These are phyloP conservation scores for Smutsia gigantea DNA, from an alignment of 2,797 vertebrate genomes.

Conservation along the genomic window DNA sequence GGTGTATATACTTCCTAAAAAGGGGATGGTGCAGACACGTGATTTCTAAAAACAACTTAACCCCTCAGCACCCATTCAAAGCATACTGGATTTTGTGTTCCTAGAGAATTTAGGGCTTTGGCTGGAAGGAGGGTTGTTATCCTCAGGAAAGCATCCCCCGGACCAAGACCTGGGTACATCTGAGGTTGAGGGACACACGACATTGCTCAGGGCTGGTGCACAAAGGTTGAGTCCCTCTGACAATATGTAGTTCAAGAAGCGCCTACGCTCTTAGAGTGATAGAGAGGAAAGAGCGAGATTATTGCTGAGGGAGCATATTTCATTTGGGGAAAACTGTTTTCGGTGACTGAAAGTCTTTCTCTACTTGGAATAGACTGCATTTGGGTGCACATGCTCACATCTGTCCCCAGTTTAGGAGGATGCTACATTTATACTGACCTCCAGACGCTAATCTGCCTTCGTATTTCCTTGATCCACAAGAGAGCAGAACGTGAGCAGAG, in stretches of 20 bases:
- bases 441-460: not conserved
- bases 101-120: not conserved
- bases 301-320: not conserved
- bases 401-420: not conserved
- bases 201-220: not conserved
- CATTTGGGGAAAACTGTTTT: not conserved
- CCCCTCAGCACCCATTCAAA: not conserved
- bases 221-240: not conserved
- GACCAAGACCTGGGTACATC: not conserved
- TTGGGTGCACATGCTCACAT: not conserved
- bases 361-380: not conserved
- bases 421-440: not conserved
- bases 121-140: not conserved
- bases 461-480: not conserved
- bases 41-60: constrained; percentile 36
- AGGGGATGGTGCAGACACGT: not conserved
- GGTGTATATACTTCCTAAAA: not conserved
- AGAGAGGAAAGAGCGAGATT: not conserved
- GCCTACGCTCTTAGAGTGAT: not conserved
- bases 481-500: not conserved
- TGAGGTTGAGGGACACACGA: not conserved
- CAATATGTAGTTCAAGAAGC: not conserved
- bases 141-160: not conserved
- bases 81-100: not conserved
- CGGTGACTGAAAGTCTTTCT: not conserved